phyloP scores from a whole-genome alignment of 2,113 vertebrate species.

The Clarias gariepinus region DNA sequence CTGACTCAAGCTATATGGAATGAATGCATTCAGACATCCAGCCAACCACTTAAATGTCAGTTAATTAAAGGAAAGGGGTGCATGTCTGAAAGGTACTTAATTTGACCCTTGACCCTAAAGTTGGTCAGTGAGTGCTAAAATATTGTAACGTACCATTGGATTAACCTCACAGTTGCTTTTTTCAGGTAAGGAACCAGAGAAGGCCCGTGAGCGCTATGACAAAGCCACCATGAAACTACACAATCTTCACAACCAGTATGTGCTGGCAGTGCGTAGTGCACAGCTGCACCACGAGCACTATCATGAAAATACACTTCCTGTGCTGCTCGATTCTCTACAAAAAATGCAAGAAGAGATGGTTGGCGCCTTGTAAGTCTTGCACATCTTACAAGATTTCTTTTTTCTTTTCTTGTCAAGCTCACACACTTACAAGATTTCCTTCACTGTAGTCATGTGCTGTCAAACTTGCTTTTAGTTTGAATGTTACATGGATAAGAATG shows the following conservation, averaged over 20 bases:
- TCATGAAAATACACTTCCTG: slow-evolving; percentile 79
- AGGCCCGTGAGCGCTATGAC: slow-evolving; percentile 92
- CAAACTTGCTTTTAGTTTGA: not conserved
- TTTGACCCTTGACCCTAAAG: no score
- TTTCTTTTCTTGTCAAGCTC: no score
- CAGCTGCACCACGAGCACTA: slow-evolving; percentile 93
- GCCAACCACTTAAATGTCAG: no score
- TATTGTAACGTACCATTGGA: not conserved
- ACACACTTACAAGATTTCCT: not conserved
- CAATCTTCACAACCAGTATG: slow-evolving; percentile 93
- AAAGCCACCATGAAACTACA: slow-evolving; percentile 95
- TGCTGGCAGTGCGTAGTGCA: slow-evolving; percentile 87
- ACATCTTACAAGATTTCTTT: not conserved
- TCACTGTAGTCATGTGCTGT: not conserved
- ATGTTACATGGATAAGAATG: not conserved
- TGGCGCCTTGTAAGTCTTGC: slow-evolving; percentile 78
- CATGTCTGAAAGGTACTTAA: no score
- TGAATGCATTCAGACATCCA: no score
- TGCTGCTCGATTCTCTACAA: slow-evolving; percentile 90
- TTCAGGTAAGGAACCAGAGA: slow-evolving; percentile 87
- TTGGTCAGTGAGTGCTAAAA: not conserved
- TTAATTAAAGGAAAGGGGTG: no score
- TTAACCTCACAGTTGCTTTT: slow-evolving; percentile 40
- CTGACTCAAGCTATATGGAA: no score
- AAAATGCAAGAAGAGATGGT: slow-evolving; percentile 99